A percentile compares a stretch with the other conserved stretches of the same genome.
These are phyloP conservation scores for Zaprionus ghesquierei DNA, from an alignment of 1,140 invertebrate species.

Conservation along the genomic window DNA sequence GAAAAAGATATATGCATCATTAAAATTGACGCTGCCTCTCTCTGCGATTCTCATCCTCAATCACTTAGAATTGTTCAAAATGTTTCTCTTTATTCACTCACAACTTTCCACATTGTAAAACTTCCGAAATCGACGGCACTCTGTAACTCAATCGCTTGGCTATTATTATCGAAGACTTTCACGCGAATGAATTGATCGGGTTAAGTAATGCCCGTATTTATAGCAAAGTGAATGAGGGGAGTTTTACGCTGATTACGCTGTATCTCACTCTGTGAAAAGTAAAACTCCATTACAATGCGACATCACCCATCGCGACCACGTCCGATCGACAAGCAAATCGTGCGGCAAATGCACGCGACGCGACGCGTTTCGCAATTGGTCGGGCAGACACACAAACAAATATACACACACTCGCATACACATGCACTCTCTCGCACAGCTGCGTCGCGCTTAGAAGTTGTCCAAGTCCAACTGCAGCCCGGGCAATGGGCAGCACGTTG, in stretches of 20 bases:
- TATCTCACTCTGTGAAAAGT: constrained; percentile 23
- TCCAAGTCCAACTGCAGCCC: background rate
- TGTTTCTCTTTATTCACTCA: constrained; percentile 9
- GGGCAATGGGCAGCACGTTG: constrained; percentile 59
- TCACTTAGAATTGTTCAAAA: background rate
- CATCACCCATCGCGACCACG: constrained; percentile 50
- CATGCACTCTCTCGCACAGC: background rate
- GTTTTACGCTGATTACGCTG: constrained; percentile 33
- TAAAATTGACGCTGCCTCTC: too few species aligned
- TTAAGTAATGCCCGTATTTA: constrained; percentile 57
- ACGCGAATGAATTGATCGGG: constrained; percentile 65
- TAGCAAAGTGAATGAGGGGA: constrained; percentile 41
- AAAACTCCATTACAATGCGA: constrained; percentile 69
- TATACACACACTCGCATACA: background rate
- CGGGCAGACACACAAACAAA: background rate
- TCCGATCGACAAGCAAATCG: constrained; percentile 71
- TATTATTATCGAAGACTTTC: constrained; percentile 58
- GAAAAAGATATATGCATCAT: background rate
- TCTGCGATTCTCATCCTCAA: background rate
- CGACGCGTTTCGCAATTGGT: constrained; percentile 67
- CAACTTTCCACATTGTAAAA: constrained; percentile 46
- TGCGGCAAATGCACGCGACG: constrained; percentile 71
- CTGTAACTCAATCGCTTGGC: constrained; percentile 3
- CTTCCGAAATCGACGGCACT: background rate
- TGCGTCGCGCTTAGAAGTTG: constrained; percentile 16